These are phyloP conservation scores for Arbacia lixula DNA, from an alignment of 53 echinoderm and acorn worm genomes.

Conservation along the genomic window DNA sequence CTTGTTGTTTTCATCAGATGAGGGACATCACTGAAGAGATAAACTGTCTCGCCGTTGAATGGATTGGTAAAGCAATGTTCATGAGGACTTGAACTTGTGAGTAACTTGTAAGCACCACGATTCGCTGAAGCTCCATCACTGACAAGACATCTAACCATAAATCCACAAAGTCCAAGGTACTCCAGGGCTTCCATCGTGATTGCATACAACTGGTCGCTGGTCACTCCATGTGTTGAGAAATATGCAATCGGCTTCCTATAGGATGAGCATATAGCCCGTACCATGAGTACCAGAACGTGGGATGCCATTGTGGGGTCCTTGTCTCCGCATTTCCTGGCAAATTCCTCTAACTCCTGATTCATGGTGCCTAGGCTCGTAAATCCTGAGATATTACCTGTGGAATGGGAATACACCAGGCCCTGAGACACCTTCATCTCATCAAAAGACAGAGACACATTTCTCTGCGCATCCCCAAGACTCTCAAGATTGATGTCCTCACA, in stretches of 20 bases:
- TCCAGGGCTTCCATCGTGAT: constrained; percentile 31
- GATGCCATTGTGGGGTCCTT: background rate
- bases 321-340: background rate
- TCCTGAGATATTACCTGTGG: constrained; percentile 2
- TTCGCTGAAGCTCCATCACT: constrained; percentile 50
- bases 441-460: constrained; percentile 1
- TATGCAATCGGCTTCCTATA: constrained; percentile 27
- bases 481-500: constrained; percentile 17
- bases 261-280: constrained; percentile 6
- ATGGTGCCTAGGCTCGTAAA: constrained; percentile 14
- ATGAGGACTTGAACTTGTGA: background rate
- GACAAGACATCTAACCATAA: constrained; percentile 29
- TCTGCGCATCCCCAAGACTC: background rate
- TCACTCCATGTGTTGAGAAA: constrained; percentile 32
- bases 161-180: constrained; percentile 15
- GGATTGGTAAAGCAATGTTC: background rate
- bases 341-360: background rate
- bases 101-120: constrained; percentile 16
- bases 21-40: constrained; percentile 38
- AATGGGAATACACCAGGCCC: constrained; percentile 23
- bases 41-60: background rate
- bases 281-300: constrained; percentile 50
- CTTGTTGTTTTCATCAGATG: constrained; percentile 28
- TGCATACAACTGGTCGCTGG: constrained; percentile 45
- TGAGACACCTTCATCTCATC: constrained; percentile 39